phyloP scores from a whole-genome alignment of 2,797 vertebrate species.

The Eupleurogrammus muticus region DNA sequence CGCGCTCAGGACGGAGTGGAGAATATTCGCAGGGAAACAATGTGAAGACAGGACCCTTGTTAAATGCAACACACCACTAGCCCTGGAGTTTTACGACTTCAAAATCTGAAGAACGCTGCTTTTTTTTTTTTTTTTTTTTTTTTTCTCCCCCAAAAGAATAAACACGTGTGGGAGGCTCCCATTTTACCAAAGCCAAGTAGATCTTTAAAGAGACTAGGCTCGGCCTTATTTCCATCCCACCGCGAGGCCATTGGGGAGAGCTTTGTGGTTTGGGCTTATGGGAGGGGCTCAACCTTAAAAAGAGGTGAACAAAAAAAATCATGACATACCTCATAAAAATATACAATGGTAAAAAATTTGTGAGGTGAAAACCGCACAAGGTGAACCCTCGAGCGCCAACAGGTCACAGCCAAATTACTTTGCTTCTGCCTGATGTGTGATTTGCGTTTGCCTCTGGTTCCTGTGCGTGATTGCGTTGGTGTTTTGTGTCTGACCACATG shows the following conservation, averaged over 20 bases:
- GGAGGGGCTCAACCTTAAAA: slow-evolving; percentile 45
- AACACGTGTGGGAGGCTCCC: slow-evolving; percentile 33
- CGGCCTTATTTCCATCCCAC: slow-evolving; percentile 22
- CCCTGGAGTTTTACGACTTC: neutral
- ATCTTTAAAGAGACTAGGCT: slow-evolving; percentile 41
- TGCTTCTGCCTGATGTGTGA: slow-evolving; percentile 1
- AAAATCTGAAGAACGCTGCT: slow-evolving; percentile 8
- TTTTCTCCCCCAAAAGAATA: neutral
- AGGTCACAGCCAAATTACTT: neutral
- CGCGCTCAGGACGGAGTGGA: slow-evolving; percentile 5
- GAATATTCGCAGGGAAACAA: neutral
- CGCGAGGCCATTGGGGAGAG: slow-evolving; percentile 30
- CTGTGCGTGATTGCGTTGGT: neutral
- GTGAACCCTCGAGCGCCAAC: neutral
- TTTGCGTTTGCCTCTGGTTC: neutral
- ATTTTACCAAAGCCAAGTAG: slow-evolving; percentile 47
- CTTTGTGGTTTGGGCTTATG: slow-evolving; percentile 50
- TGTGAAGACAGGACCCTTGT: neutral
- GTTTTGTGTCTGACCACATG: slow-evolving; percentile 35
- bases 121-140: neutral
- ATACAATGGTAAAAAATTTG: slow-evolving; percentile 18
- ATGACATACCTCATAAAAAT: slow-evolving; percentile 38
- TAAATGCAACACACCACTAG: neutral
- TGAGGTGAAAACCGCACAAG: slow-evolving; percentile 22
- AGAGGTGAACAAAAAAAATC: slow-evolving; percentile 39